These are phyloP conservation scores for Zaprionus davidi DNA, from an alignment of 1,140 invertebrate genomes.

Conservation along the genomic window DNA sequence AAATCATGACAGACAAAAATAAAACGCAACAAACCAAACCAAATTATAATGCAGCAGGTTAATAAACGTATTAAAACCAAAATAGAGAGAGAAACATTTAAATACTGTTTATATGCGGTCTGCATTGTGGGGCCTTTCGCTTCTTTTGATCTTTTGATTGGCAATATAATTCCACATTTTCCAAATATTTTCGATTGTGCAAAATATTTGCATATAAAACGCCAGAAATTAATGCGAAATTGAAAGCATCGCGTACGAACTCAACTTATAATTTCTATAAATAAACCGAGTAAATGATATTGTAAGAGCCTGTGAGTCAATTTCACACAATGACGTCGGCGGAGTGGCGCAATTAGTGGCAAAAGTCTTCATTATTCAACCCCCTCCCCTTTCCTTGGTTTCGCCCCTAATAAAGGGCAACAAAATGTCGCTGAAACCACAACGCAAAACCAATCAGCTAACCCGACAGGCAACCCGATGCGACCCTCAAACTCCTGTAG, in stretches of 20 bases:
- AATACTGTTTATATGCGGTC: background rate
- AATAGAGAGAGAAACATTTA: background rate
- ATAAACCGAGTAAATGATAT: background rate
- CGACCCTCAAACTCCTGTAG: background rate
- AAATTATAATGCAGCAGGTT: background rate
- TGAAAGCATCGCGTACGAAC: background rate
- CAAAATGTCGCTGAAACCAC: slow-evolving; percentile 14
- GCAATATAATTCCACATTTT: background rate
- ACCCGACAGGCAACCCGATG: slow-evolving; percentile 1
- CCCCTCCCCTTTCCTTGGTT: background rate
- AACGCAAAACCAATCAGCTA: slow-evolving; percentile 8
- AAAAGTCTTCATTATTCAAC: slow-evolving; percentile 5
- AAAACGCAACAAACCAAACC: background rate
- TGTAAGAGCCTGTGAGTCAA: background rate
- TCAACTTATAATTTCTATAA: background rate
- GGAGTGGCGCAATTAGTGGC: slow-evolving; percentile 50
- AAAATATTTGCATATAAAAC: background rate
- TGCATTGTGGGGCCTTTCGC: background rate
- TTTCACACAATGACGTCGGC: background rate
- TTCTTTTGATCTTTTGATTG: slow-evolving; percentile 3
- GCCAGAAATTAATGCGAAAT: background rate
- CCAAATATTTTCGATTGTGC: slow-evolving; percentile 1
- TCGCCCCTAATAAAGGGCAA: slow-evolving; percentile 29
- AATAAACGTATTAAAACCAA: slow-evolving; percentile 3
- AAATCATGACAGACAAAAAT: background rate